Conservation (phyloP, 2,113 vertebrate genomes). For the Odontophorus gujanensis region DNA sequence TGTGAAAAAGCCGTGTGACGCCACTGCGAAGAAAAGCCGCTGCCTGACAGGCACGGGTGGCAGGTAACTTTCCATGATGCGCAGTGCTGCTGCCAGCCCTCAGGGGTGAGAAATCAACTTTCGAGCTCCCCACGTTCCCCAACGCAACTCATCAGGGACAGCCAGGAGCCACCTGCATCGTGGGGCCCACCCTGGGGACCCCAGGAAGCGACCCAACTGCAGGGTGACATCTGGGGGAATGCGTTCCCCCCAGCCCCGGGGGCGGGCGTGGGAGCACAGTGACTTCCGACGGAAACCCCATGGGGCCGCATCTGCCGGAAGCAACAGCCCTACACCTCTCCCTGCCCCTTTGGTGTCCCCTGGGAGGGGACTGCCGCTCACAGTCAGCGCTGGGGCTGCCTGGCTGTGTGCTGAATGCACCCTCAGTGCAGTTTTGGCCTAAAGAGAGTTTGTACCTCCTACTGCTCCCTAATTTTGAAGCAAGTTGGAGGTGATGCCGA, state of each 20-base stretch:
- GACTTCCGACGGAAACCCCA: neutral
- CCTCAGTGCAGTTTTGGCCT: neutral
- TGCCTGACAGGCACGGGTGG: neutral
- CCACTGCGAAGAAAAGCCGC: neutral
- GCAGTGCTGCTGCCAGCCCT: neutral
- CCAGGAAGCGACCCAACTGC: neutral
- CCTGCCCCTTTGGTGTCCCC: neutral
- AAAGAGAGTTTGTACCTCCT: neutral
- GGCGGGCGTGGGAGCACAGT: accelerated
- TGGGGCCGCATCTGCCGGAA: neutral
- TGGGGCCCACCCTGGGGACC: neutral
- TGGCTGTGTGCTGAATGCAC: neutral
- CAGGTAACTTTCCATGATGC: conserved; percentile 68
- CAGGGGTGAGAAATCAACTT: neutral
- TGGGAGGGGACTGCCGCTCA: neutral
- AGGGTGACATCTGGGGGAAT: neutral
- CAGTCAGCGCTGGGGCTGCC: neutral
- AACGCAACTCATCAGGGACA: neutral
- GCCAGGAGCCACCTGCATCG: neutral
- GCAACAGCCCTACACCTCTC: neutral
- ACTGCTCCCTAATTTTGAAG: neutral
- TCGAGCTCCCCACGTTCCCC: neutral
- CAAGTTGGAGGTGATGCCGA: accelerated
- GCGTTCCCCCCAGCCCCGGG: neutral
- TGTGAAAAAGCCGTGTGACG: neutral